Evolutionary conservation across 2,113 vertebrate genomes (phyloP).

Genomic region (Beaufortia kweichowensis): DNA sequence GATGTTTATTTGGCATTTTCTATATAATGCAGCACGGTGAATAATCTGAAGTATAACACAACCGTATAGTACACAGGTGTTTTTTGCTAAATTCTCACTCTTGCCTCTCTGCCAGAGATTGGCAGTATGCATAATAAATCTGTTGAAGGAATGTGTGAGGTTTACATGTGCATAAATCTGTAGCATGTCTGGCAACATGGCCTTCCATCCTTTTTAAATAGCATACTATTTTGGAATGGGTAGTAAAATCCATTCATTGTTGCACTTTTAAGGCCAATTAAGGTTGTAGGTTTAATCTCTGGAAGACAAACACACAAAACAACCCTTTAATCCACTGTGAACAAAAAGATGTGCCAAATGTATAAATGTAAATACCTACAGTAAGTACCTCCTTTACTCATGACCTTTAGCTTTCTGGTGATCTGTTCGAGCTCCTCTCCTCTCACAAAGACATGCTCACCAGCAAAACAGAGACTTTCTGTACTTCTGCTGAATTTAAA

Average conservation of each 20-base stretch:
- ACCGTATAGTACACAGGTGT: too few species aligned
- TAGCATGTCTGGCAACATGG: not conserved
- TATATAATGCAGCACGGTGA: too few species aligned
- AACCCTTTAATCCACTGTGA: not conserved
- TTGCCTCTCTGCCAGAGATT: slow-evolving; percentile 4
- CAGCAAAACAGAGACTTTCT: slow-evolving; percentile 32
- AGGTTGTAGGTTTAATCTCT: too few species aligned
- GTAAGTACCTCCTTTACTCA: not conserved
- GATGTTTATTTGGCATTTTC: too few species aligned
- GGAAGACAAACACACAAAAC: too few species aligned
- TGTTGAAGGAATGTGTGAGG: slow-evolving; percentile 18
- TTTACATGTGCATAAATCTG: slow-evolving; percentile 32
- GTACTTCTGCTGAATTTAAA: slow-evolving; percentile 46
- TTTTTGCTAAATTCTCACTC: slow-evolving; percentile 8
- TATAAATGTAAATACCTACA: too few species aligned
- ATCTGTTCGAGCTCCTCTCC: not conserved
- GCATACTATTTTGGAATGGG: not conserved
- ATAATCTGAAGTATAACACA: too few species aligned
- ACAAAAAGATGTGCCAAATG: not conserved
- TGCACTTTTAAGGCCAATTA: too few species aligned
- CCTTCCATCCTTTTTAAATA: not conserved
- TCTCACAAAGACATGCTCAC: slow-evolving; percentile 15
- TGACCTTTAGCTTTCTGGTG: not conserved
- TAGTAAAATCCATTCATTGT: not conserved
- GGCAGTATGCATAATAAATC: slow-evolving; percentile 28